Conservation (phyloP, 2,888 invertebrate genomes). For the Agonopterix subpropinquella region DNA sequence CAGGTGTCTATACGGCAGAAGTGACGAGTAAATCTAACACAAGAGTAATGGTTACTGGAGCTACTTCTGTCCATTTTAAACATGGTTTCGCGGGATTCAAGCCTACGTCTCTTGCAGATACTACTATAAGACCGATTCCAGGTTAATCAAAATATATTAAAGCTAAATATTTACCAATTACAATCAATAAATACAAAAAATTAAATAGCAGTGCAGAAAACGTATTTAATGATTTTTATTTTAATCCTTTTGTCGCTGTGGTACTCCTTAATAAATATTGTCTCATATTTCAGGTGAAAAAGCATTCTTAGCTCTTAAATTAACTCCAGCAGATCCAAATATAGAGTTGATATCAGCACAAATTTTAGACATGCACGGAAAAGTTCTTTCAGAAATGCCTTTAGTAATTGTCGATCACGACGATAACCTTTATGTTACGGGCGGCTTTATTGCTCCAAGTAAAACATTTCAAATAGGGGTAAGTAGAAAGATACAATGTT, state of each 20-base stretch:
- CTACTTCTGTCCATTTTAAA: constrained; percentile 30
- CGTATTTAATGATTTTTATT: too few relatives aligned
- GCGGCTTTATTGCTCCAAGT: constrained; percentile 25
- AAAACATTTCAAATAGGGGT: constrained; percentile 37
- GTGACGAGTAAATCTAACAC: constrained; percentile 24
- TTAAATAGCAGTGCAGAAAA: neutral
- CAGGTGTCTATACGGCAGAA: constrained; percentile 27
- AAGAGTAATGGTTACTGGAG: constrained; percentile 24
- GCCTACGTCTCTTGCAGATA: constrained; percentile 29
- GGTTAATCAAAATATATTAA: constrained; percentile 19
- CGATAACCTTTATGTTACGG: constrained; percentile 32
- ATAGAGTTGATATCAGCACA: constrained; percentile 24
- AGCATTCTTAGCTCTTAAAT: constrained; percentile 31
- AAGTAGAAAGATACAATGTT: constrained; percentile 14
- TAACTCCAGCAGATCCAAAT: constrained; percentile 21
- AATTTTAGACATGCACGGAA: constrained; percentile 27
- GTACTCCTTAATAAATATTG: neutral
- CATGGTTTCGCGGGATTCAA: constrained; percentile 35
- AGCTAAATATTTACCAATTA: neutral
- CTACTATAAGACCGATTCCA: constrained; percentile 32
- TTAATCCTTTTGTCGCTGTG: too few relatives aligned
- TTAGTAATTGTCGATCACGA: constrained; percentile 21
- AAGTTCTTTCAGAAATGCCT: constrained; percentile 20
- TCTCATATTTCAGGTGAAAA: constrained; percentile 26
- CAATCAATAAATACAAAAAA: neutral